Base-by-base conservation (phyloP, 2,113 vertebrate genomes). In the Thymallus thymallus region DNA sequence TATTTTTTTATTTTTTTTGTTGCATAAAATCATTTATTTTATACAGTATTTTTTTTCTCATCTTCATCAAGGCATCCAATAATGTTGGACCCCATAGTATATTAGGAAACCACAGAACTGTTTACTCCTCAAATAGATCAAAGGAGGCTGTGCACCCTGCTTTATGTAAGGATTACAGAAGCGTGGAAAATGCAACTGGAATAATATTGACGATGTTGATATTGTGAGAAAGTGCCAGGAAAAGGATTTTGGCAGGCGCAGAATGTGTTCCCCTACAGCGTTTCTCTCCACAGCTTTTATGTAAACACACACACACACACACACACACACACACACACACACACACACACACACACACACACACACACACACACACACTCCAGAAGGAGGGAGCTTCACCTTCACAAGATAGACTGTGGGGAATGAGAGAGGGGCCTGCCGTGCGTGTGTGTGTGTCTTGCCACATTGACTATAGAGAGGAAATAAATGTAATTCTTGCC, bases 151-250 rank as follows among this genome's bases (percentile, higher is more conserved):
- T 72, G 75, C 74, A 69, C 26, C 45, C 79, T 48, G 80, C 73
- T 87, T 85, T 84, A 78, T 88, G 77, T 56, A 55, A 76, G 80
- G 85, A 89, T 87, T 86, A 87, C 75, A 74, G 80, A 68, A 74
- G 72, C 74, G 76, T 68, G 80, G 84, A 85, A 86, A 85, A 85
- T 81, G 75, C 82, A 66, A 73, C 77, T 77, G 78, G 78, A 73
- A 72, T 84, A 80, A 81, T 90, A 76, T 88, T 88, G 86, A 86
- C 87, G 81, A 74, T 78, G 75, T 81, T 86, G 80, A 84, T 87
- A 51, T 81, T 77, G 68, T 74, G 72, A 66, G 5, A 82, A 77
- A 67, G 26, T 66, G 56, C 72, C 55, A 35, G 13, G 70, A 77
- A 75, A 82, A 58, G 75, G 80, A 65, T 82, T 71, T 77, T 84